Evolutionary conservation across 2,797 vertebrate species (phyloP), one percentile per base, ranked within the genome.

Genomic region (Ctenochaetus hawaiiensis): DNA sequence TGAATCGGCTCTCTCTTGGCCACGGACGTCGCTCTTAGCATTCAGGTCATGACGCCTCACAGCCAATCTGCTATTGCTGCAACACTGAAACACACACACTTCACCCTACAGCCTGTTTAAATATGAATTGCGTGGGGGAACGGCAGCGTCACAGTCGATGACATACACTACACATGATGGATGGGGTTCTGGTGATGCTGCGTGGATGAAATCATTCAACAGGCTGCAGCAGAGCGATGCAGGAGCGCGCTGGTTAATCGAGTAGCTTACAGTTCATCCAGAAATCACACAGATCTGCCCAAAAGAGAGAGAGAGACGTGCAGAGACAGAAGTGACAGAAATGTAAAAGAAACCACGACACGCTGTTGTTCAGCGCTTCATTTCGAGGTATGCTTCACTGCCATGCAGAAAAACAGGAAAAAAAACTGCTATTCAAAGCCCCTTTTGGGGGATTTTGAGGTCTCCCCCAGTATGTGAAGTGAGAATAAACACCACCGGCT

Each of bases 401-500:
- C 37, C n/a, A 7, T 17, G 39, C 18, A 47, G 56, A 47, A 57
- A 57, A 44, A 67, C 30, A 30, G 26, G 26, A 67, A 63, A 34
- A 63, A 44, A 57, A 14, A 20, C 56, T 44, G 30, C 4, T 6
- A 51, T 73, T 70, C 52, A 69, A 69, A 53, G 26, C 26, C 70
- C 22, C 72, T 20, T 22, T 75, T 17, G 39, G 34, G 57, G 71
- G 59, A 48, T 60, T 74, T 71, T 56, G 41, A 68, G 49, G 64
- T 67, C 37, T 67, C 64, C 22, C 58, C 18, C 30, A 37, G 49
- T 18, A 58, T 80, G 51, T 56, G 41, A 66, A 72, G 61, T 7
- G 64, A 71, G 70, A 78, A 83, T 71, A 77, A 81, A 85, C 53
- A 65, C 67, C 8, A 23, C 9, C 11, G 54, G 54, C 61, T 71